Evolutionary conservation across 2,797 vertebrate species (phyloP).

Genomic region (Pseudochromis fuscus): DNA sequence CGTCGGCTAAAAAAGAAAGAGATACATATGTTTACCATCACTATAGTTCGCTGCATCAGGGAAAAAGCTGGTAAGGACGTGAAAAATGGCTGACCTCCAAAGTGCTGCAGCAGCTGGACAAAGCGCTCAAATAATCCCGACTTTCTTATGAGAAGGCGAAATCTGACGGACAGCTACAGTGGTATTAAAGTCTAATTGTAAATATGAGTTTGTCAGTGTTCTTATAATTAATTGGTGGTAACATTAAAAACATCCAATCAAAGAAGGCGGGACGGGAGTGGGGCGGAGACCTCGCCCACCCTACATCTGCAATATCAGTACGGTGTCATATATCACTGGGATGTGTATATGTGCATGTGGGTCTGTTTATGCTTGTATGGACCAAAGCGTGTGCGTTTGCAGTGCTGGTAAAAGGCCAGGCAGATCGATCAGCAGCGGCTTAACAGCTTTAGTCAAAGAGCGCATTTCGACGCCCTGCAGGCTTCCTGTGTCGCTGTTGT

Average conservation of each 20-base stretch:
- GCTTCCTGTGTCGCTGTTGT: constrained; percentile 38
- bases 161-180: constrained; percentile 10
- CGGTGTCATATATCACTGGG: neutral
- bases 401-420: constrained; percentile 67
- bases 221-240: too few relatives aligned
- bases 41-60: constrained; percentile 71
- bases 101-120: constrained; percentile 56
- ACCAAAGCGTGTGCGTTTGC: constrained; percentile 28
- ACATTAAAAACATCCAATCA: too few relatives aligned
- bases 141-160: constrained; percentile 25
- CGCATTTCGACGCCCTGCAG: constrained; percentile 52
- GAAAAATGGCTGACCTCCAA: constrained; percentile 76
- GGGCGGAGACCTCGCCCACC: too few relatives aligned
- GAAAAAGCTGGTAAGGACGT: constrained; percentile 58
- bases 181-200: constrained; percentile 2
- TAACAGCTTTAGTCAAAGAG: constrained; percentile 73
- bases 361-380: constrained; percentile 9
- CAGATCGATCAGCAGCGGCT: constrained; percentile 72
- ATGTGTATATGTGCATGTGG: neutral
- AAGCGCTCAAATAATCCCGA: constrained; percentile 32
- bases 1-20: constrained; percentile 65
- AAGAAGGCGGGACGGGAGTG: too few relatives aligned
- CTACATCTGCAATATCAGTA: neutral
- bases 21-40: constrained; percentile 76
- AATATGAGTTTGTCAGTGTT: too few relatives aligned